These are phyloP conservation scores for Magallana ariakensis DNA, from an alignment of 1,140 invertebrate genomes.

Conservation along the genomic window DNA sequence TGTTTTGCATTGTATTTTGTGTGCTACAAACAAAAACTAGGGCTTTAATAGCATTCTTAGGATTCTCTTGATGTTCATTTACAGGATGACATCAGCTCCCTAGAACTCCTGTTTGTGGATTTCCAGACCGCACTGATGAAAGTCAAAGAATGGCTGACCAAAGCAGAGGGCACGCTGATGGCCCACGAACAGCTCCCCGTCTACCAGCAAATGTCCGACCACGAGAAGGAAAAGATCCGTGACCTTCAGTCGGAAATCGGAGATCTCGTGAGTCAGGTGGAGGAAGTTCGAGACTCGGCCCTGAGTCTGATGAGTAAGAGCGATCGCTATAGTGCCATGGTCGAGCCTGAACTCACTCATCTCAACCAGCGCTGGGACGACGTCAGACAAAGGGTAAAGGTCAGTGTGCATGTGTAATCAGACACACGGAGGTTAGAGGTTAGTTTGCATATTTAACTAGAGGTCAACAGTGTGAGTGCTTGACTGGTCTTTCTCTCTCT, in stretches of 20 bases:
- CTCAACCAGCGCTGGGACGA: conserved; percentile 80
- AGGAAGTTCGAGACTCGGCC: conserved; percentile 77
- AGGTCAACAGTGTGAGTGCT: not conserved
- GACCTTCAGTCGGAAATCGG: conserved; percentile 71
- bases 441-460: not conserved
- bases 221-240: conserved; percentile 71
- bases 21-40: too few species aligned
- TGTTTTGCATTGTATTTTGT: too few species aligned
- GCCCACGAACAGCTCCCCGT: conserved; percentile 79
- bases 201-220: conserved; percentile 67
- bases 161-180: conserved; percentile 68
- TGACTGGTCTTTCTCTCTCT: not conserved
- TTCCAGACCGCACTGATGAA: conserved; percentile 75
- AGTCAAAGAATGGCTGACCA: conserved; percentile 77
- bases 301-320: conserved; percentile 76
- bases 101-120: conserved; percentile 73
- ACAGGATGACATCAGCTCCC: conserved; percentile 67
- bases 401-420: conserved; percentile 55
- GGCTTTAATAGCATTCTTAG: not conserved
- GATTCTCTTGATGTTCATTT: conserved; percentile 6
- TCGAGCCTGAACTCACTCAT: conserved; percentile 80
- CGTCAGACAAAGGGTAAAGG: conserved; percentile 77
- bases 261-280: conserved; percentile 73
- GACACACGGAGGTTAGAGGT: conserved; percentile 1
- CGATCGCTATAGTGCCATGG: conserved; percentile 76